phyloP scores from a whole-genome alignment of 2,888 invertebrate species.

The Mactromeris polynyma region DNA sequence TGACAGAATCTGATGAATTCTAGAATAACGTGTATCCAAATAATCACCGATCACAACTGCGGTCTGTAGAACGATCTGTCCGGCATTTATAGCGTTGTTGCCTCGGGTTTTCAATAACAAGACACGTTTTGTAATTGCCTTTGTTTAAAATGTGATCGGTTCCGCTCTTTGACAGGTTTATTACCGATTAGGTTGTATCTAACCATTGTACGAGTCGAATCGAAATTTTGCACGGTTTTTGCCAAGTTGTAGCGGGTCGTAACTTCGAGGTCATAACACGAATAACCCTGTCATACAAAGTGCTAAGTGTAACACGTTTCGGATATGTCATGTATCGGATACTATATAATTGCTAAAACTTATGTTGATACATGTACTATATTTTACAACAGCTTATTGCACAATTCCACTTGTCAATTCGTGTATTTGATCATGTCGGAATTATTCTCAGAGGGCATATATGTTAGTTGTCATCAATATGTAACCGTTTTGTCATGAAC shows the following conservation, averaged over 20 bases:
- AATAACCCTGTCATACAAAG: not conserved
- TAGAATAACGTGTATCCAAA: not conserved
- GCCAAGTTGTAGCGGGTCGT: not conserved
- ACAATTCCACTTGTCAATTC: not conserved
- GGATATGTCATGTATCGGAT: conserved; percentile 10
- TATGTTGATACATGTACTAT: not conserved
- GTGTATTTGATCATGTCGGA: not conserved
- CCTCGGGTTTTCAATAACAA: not conserved
- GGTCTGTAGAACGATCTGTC: not conserved
- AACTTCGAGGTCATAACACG: not conserved
- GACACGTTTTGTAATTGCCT: not conserved
- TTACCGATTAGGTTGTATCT: not conserved
- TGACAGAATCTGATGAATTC: not conserved
- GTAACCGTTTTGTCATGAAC: not conserved
- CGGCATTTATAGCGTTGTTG: not conserved
- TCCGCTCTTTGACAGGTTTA: not conserved
- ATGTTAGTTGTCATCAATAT: not conserved
- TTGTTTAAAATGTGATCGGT: not conserved
- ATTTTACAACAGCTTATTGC: not conserved
- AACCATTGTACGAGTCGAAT: not conserved
- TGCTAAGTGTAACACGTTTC: conserved; percentile 9
- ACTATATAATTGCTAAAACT: conserved; percentile 1
- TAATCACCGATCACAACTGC: not conserved
- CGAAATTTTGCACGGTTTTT: not conserved
- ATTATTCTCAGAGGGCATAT: not conserved